A percentile compares a stretch with the other conserved stretches of the same genome.
These are phyloP conservation scores for Prolemur simus DNA, from an alignment of 2,113 vertebrate genomes.

Conservation along the genomic window DNA sequence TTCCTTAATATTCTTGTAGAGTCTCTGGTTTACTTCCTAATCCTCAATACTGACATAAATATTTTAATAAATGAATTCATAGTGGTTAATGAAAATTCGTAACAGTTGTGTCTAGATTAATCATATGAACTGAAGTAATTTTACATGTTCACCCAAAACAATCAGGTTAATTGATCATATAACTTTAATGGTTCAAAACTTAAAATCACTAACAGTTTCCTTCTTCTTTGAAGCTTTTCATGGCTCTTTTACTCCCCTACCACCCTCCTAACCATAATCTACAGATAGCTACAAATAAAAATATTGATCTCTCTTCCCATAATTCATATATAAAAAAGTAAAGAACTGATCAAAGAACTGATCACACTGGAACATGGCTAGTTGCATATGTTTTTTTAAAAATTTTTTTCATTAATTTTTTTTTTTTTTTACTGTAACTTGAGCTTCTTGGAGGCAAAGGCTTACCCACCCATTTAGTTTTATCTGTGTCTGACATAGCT, in stretches of 20 bases:
- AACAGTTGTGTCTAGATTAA: neutral
- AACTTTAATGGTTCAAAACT: neutral
- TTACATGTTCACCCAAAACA: neutral
- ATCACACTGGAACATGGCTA: neutral
- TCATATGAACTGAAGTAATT: neutral
- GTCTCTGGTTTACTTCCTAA: neutral
- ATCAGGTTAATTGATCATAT: neutral
- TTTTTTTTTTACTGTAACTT: neutral
- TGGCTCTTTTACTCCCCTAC: neutral
- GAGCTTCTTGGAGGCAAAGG: neutral
- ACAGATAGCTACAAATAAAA: neutral
- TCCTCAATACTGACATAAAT: neutral
- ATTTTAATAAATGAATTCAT: neutral
- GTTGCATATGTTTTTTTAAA: too few species aligned
- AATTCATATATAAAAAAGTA: neutral
- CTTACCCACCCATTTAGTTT: neutral
- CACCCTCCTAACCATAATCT: neutral
- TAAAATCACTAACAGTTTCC: neutral
- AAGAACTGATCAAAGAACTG: neutral
- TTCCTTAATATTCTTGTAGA: neutral
- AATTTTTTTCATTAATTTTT: too few species aligned
- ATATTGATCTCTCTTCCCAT: neutral
- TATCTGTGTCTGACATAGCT: neutral
- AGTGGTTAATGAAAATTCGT: neutral
- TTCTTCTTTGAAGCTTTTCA: neutral